Conservation (phyloP, 2,113 vertebrate genomes). For the Mustelus asterias region DNA sequence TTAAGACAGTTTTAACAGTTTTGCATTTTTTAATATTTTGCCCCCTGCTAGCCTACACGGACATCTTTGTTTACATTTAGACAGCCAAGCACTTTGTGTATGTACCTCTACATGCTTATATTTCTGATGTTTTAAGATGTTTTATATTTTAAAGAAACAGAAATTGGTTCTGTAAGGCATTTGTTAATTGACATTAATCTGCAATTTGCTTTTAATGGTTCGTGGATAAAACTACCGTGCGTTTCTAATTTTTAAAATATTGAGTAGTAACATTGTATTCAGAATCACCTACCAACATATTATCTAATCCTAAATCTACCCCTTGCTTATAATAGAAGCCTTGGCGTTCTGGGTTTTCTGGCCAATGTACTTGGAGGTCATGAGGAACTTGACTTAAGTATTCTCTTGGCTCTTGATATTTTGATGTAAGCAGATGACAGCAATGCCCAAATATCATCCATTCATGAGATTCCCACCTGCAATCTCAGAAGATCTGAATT, state of each 20-base stretch:
- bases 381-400: background rate
- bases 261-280: background rate
- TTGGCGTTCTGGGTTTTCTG: background rate
- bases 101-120: background rate
- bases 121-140: background rate
- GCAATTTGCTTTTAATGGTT: no score
- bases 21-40: background rate
- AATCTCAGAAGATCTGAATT: background rate
- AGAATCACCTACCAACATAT: background rate
- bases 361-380: background rate
- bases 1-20: background rate
- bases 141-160: background rate
- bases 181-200: background rate
- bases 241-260: no score
- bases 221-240: no score
- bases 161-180: background rate
- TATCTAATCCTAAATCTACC: background rate
- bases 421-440: background rate
- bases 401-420: background rate
- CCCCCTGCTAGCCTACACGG: background rate
- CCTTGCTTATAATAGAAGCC: background rate
- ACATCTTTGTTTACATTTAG: background rate
- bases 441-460: background rate
- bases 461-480: background rate
- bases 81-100: background rate